Percentiles rank a stretch among this genome's conserved stretches.
These are phyloP conservation scores for Phrynocephalus versicolor DNA, from an alignment of 2,113 vertebrate species.

Conservation along the genomic window DNA sequence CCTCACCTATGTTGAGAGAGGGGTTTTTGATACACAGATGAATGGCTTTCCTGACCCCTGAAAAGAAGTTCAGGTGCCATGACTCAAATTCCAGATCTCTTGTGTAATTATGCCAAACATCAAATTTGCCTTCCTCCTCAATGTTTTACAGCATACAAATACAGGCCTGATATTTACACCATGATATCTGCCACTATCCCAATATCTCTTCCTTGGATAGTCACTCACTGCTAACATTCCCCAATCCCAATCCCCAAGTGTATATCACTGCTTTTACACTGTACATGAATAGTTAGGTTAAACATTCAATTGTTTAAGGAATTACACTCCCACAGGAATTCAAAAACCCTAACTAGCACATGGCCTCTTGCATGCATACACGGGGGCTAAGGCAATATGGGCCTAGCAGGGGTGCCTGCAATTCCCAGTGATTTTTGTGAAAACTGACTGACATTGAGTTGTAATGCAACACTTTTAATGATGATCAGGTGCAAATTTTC, in stretches of 20 bases:
- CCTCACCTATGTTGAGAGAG: no score
- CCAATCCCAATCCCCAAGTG: background rate
- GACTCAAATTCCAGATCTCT: no score
- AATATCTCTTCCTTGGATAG: background rate
- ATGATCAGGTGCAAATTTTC: background rate
- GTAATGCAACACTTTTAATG: background rate
- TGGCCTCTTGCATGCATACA: background rate
- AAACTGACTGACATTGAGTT: background rate
- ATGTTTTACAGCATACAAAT: no score
- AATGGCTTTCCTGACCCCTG: no score
- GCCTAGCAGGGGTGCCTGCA: background rate
- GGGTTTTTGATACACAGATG: no score
- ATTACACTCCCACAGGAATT: background rate
- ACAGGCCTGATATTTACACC: background rate
- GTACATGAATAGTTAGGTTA: background rate
- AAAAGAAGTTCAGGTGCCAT: no score
- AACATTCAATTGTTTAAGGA: background rate
- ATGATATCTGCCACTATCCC: background rate
- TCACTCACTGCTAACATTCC: background rate
- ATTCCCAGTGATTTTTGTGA: background rate
- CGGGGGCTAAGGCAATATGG: background rate
- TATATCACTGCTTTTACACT: background rate
- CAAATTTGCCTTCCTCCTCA: background rate
- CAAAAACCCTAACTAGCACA: background rate
- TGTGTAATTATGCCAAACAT: background rate